Evolutionary conservation across 2,113 vertebrate genomes (phyloP).

Genomic region (Megalops atlanticus): DNA sequence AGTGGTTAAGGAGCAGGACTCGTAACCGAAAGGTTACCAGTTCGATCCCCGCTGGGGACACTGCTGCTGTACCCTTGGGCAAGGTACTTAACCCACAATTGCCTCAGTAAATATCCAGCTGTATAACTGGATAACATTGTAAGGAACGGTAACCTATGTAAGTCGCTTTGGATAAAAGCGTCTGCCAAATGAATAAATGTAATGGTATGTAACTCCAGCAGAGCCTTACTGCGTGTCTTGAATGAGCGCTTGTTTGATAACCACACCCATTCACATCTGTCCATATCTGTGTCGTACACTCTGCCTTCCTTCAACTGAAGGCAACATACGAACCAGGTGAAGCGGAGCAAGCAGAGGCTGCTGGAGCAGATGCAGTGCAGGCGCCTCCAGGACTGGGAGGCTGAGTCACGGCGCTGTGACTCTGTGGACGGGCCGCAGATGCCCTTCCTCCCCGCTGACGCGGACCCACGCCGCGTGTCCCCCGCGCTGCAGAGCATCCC

Average conservation of each 20-base stretch:
- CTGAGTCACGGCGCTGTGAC: slow-evolving; percentile 72
- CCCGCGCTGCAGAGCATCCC: slow-evolving; percentile 82
- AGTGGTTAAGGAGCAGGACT: too few species aligned
- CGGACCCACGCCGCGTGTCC: slow-evolving; percentile 75
- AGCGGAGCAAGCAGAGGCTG: slow-evolving; percentile 76
- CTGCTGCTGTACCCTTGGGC: too few species aligned
- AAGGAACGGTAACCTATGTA: too few species aligned
- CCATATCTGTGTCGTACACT: slow-evolving; percentile 9
- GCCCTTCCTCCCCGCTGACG: slow-evolving; percentile 67
- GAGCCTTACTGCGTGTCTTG: slow-evolving; percentile 56
- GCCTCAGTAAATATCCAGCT: too few species aligned
- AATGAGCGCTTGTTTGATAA: background rate
- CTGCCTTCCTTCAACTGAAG: slow-evolving; percentile 65
- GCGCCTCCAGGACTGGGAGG: slow-evolving; percentile 80
- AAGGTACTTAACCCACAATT: too few species aligned
- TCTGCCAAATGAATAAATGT: too few species aligned
- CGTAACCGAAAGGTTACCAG: too few species aligned
- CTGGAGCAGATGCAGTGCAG: slow-evolving; percentile 81
- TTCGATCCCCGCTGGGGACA: too few species aligned
- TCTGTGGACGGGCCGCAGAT: slow-evolving; percentile 70
- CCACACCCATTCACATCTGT: background rate
- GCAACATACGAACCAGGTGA: slow-evolving; percentile 76
- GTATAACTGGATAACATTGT: too few species aligned
- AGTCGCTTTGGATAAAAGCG: too few species aligned
- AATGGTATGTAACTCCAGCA: too few species aligned